A percentile compares a stretch with the other conserved stretches of the same genome.
Evolutionary conservation across 2,888 invertebrate genomes (phyloP).

Genomic region (Luperina testacea): DNA sequence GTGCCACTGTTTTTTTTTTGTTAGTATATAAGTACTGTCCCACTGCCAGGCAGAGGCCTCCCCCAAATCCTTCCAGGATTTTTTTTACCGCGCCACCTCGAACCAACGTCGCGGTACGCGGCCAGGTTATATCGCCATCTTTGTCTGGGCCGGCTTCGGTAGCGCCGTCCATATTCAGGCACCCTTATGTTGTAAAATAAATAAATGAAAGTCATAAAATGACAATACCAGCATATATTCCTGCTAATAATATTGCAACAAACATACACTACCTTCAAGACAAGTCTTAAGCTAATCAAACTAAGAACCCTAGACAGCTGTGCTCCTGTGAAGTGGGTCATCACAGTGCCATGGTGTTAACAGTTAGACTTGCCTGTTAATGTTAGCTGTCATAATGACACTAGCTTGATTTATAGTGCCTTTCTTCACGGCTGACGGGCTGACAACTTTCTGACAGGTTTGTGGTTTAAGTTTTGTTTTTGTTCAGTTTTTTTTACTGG

Average conservation of each 20-base stretch:
- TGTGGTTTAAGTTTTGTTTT: background rate
- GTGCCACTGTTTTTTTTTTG: too few species aligned
- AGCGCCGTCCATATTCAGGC: too few species aligned
- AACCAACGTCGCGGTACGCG: too few species aligned
- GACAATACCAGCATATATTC: too few species aligned
- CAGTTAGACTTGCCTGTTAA: slow-evolving; percentile 32
- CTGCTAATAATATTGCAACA: background rate
- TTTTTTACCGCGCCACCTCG: too few species aligned
- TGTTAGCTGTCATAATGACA: slow-evolving; percentile 33
- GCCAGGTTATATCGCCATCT: too few species aligned
- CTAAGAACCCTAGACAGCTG: slow-evolving; percentile 19
- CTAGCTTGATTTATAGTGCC: slow-evolving; percentile 36
- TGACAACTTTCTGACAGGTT: slow-evolving; percentile 13
- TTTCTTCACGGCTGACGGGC: slow-evolving; percentile 1
- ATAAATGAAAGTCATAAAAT: too few species aligned
- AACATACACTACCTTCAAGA: background rate
- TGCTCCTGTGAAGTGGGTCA: slow-evolving; percentile 33
- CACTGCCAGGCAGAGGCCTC: too few species aligned
- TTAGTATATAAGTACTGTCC: too few species aligned
- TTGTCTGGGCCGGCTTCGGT: too few species aligned
- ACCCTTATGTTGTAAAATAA: too few species aligned
- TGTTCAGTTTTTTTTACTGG: background rate
- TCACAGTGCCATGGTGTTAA: slow-evolving; percentile 35
- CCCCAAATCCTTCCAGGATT: too few species aligned
- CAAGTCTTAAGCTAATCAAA: slow-evolving; percentile 8